These are phyloP conservation scores for Patella pellucida DNA, from an alignment of 2,888 invertebrate species.

Conservation along the genomic window DNA sequence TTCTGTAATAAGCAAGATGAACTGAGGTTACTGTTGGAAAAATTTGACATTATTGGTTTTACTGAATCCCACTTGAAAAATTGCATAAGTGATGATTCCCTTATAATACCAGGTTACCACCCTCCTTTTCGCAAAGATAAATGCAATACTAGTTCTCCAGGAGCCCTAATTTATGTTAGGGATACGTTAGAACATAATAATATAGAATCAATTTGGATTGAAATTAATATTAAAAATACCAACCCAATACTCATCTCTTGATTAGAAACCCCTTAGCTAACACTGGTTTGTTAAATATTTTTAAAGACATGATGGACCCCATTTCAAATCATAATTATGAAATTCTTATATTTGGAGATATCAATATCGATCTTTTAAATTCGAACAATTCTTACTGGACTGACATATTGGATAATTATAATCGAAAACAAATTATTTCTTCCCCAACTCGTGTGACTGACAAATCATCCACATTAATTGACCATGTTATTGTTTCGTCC, in stretches of 20 bases:
- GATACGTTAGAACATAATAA: not conserved
- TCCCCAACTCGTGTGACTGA: not conserved
- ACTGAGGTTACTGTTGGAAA: no score
- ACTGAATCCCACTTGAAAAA: no score
- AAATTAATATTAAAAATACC: not conserved
- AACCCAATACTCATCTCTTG: not conserved
- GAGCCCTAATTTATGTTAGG: not conserved
- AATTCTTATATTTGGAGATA: not conserved
- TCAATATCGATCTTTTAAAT: not conserved
- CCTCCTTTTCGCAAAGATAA: not conserved
- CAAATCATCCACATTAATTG: not conserved
- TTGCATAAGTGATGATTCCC: no score
- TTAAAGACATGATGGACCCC: not conserved
- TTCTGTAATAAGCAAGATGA: no score
- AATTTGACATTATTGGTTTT: no score
- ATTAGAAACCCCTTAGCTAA: not conserved
- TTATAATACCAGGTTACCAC: no score
- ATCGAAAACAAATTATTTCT: not conserved
- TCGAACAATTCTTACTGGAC: not conserved
- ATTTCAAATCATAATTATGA: not conserved
- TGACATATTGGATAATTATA: not conserved
- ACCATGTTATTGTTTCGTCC: not conserved
- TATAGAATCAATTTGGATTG: not conserved
- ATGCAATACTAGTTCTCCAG: not conserved
- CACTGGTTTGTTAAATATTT: not conserved